These are phyloP conservation scores for Sminthopsis crassicaudata DNA, from an alignment of 2,113 vertebrate genomes.

Conservation along the genomic window DNA sequence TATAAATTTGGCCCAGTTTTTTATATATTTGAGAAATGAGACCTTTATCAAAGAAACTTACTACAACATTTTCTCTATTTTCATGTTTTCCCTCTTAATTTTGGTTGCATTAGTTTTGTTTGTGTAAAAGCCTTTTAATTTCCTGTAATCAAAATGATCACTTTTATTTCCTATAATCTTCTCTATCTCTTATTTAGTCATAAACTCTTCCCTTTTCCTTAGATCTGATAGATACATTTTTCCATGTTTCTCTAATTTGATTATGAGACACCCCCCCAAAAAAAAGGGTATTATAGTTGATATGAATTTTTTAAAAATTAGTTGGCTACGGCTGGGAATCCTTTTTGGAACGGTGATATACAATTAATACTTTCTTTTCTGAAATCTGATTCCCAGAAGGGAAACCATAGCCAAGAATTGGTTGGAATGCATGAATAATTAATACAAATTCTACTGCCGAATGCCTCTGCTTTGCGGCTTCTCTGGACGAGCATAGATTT, in stretches of 20 bases:
- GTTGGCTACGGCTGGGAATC: neutral
- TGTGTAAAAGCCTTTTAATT: neutral
- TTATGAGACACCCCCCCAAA: neutral
- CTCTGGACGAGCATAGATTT: no score
- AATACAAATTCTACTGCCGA: constrained; percentile 1
- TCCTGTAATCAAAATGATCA: neutral
- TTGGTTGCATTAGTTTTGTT: neutral
- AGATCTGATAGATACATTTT: neutral
- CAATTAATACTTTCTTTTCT: constrained; percentile 31
- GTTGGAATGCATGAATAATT: constrained; percentile 24
- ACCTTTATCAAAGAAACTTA: neutral
- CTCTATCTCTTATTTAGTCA: neutral
- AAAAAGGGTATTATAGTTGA: neutral
- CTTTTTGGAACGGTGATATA: neutral
- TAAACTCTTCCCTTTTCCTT: neutral
- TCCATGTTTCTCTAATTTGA: neutral
- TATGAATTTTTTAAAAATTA: neutral
- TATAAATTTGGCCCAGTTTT: neutral
- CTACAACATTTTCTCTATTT: neutral
- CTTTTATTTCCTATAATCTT: neutral
- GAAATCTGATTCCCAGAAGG: constrained; percentile 37
- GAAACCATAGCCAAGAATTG: constrained; percentile 14
- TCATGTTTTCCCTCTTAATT: neutral
- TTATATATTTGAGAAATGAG: neutral
- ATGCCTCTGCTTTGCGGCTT: neutral